These are phyloP conservation scores for Aplocera efformata DNA, from an alignment of 2,888 invertebrate species.

Conservation along the genomic window DNA sequence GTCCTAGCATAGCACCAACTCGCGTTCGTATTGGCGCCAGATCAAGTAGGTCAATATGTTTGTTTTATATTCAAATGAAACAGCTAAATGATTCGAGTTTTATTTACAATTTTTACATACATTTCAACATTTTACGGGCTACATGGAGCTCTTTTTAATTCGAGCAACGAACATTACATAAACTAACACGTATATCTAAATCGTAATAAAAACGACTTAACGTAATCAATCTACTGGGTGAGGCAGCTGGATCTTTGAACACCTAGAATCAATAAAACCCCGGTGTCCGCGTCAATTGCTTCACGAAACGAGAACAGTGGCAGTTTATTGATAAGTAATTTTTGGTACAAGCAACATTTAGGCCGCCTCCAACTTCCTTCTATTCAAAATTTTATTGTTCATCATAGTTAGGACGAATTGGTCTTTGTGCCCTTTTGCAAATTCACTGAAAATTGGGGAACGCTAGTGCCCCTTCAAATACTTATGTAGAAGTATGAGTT, in stretches of 20 bases:
- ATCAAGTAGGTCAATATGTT: no score
- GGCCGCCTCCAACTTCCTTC: slow-evolving; percentile 64
- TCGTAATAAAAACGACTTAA: slow-evolving; percentile 76
- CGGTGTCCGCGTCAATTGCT: slow-evolving; percentile 51
- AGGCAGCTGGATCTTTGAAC: slow-evolving; percentile 61
- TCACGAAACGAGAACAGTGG: slow-evolving; percentile 59
- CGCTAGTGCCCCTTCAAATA: no score
- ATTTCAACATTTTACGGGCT: slow-evolving; percentile 80
- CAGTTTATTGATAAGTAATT: slow-evolving; percentile 58
- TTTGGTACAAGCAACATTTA: slow-evolving; percentile 64
- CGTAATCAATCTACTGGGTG: slow-evolving; percentile 69
- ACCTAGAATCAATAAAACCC: slow-evolving; percentile 77
- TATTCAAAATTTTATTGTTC: slow-evolving; percentile 47
- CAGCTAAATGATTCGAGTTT: slow-evolving; percentile 64
- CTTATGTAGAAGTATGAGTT: no score
- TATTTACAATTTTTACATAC: slow-evolving; percentile 80
- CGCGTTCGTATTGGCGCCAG: no score
- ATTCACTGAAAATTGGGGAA: slow-evolving; percentile 13
- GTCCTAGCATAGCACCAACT: no score
- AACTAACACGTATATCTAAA: slow-evolving; percentile 79
- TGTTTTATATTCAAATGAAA: slow-evolving; percentile 60
- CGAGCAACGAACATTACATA: slow-evolving; percentile 80
- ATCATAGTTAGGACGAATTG: slow-evolving; percentile 70
- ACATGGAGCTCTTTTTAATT: slow-evolving; percentile 80
- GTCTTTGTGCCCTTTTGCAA: slow-evolving; percentile 56